Base-by-base conservation (phyloP, 2,888 invertebrate species). In the Drosophila austrosaltans region DNA sequence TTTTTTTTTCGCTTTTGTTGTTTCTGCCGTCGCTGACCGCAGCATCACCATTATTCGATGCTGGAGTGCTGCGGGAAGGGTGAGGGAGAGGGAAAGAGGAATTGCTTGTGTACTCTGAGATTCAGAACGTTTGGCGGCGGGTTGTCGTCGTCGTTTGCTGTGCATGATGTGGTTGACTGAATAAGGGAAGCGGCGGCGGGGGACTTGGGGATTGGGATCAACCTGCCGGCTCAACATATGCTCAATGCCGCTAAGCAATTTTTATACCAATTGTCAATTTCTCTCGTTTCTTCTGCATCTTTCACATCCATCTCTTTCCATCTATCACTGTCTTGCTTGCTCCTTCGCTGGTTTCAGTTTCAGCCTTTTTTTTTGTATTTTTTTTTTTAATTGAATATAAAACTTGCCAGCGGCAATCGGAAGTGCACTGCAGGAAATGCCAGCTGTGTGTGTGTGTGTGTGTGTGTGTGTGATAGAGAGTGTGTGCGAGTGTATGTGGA, bases 351-450 rank as follows among this genome's bases (percentile, higher is more conserved):
- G 57, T 60, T 69, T 63, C 59, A 59, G 39, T 54, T 39, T 58
- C n/a, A 40, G 53, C 63, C 40, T 64, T 58, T 36, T 36, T n/a
- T 6, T 53, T 42, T 53, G 12, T 69, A 65, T 67, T 64, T 57
- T 75, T 79, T 80, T 64, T 75, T 78, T 83, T 85, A 85, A 85
- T 87, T 87, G 87, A 85, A 85, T 84, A 85, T 82, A 82, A 85
- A 85, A 81, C 82, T 81, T 84, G 85, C 87, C 77, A 71, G 79
- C 77, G 82, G 85, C 87, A 82, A 85, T 81, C 87, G 82, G 85
- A 84, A 86, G 85, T 77, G 74, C 73, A 84, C 82, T 79, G 80
- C 82, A 87, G 84, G 87, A 87, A 82, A 81, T 81, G 77, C 79
- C 81, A 81, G 81, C 78, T 85, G 82, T 60, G 72, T 76, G 73